Percentiles rank a stretch among this genome's conserved stretches.
Conservation (phyloP, 2,113 vertebrate species). For the Gyps fulvus region DNA sequence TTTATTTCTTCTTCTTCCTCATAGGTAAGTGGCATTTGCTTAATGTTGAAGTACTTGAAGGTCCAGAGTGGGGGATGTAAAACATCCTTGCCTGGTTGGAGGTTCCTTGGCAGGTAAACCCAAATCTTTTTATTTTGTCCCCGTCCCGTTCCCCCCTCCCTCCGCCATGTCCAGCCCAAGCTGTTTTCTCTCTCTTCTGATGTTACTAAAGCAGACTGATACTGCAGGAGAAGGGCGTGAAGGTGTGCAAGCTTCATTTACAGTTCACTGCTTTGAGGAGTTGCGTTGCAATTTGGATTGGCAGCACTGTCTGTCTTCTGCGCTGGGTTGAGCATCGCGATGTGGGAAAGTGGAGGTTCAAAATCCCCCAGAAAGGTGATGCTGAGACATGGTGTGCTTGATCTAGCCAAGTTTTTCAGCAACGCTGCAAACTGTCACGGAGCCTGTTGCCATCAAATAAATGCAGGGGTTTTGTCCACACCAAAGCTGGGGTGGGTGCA, state of each 20-base stretch:
- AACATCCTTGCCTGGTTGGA: background rate
- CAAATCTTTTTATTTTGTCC: background rate
- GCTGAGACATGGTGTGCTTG: accelerated
- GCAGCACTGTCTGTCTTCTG: background rate
- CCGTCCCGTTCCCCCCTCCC: too few species aligned
- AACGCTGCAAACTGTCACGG: accelerated
- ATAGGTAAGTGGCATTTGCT: slow-evolving; percentile 76
- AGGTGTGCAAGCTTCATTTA: background rate
- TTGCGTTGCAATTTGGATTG: background rate
- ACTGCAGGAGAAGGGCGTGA: background rate
- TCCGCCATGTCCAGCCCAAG: background rate
- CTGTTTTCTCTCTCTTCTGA: background rate
- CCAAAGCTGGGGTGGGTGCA: accelerated
- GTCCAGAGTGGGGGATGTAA: slow-evolving; percentile 5
- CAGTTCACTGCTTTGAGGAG: background rate
- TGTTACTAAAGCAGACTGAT: background rate
- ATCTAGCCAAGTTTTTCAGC: background rate
- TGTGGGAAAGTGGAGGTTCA: background rate
- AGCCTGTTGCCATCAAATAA: background rate
- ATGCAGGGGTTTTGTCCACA: accelerated
- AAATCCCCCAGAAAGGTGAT: background rate
- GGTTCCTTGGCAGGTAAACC: slow-evolving; percentile 42
- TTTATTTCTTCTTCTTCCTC: background rate
- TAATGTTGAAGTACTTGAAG: slow-evolving; percentile 54
- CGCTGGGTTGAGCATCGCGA: background rate